A percentile compares a stretch with the other conserved stretches of the same genome.
phyloP scores from a whole-genome alignment of 2,888 invertebrate genomes.

The Sarcophaga variegata region DNA sequence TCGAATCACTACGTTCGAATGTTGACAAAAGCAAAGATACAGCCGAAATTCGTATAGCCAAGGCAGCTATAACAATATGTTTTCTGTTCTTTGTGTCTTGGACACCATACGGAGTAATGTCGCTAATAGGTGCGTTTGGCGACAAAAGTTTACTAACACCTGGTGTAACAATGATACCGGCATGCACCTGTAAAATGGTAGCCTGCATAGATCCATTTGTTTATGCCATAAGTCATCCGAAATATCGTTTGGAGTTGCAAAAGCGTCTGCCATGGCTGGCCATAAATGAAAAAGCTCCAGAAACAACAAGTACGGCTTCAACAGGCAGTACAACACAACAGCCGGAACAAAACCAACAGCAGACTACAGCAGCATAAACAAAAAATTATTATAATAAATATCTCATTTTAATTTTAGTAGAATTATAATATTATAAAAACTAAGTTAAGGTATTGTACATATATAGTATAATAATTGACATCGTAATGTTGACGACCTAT shows the following conservation, averaged over 20 bases:
- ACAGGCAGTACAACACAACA: slow-evolving; percentile 74
- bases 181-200: slow-evolving; percentile 92
- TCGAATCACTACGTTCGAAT: slow-evolving; percentile 89
- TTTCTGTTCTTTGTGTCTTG: slow-evolving; percentile 93
- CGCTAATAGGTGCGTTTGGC: slow-evolving; percentile 92
- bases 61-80: slow-evolving; percentile 93
- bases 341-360: slow-evolving; percentile 73
- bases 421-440: not conserved
- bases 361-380: slow-evolving; percentile 77
- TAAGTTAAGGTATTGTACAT: not conserved
- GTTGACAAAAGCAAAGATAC: slow-evolving; percentile 87
- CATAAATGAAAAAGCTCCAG: slow-evolving; percentile 85
- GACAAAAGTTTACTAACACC: slow-evolving; percentile 87
- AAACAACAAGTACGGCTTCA: slow-evolving; percentile 83
- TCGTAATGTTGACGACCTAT: slow-evolving; percentile 29
- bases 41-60: slow-evolving; percentile 92
- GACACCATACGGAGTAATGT: slow-evolving; percentile 94
- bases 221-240: slow-evolving; percentile 95
- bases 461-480: not conserved
- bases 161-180: slow-evolving; percentile 91
- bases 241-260: slow-evolving; percentile 91
- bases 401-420: slow-evolving; percentile 7
- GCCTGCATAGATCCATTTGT: slow-evolving; percentile 96
- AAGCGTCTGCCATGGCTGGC: slow-evolving; percentile 90
- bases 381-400: not conserved